These are phyloP conservation scores for Formicarius rufipectus DNA, from an alignment of 2,113 vertebrate species.

Conservation along the genomic window DNA sequence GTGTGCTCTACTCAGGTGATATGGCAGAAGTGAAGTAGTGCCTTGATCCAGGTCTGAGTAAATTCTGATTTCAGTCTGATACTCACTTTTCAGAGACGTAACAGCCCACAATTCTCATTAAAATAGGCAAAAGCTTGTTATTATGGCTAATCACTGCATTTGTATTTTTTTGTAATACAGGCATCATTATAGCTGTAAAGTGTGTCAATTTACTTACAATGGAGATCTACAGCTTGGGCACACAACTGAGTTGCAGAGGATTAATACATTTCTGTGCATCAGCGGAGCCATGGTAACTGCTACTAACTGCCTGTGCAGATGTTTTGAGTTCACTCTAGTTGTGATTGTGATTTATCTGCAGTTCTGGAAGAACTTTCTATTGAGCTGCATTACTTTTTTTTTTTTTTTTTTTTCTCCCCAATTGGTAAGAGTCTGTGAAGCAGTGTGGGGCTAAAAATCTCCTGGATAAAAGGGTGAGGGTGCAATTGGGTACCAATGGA, in stretches of 20 bases:
- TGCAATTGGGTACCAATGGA: background rate
- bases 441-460: background rate
- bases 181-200: conserved; percentile 2
- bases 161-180: conserved; percentile 1
- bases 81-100: background rate
- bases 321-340: background rate
- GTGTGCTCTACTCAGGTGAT: background rate
- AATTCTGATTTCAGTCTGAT: background rate
- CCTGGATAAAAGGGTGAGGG: rapidly evolving
- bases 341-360: background rate
- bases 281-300: background rate
- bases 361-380: background rate
- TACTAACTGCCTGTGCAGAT: background rate
- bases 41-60: background rate
- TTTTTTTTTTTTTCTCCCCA: background rate
- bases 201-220: conserved; percentile 21
- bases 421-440: background rate
- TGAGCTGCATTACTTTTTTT: background rate
- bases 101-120: background rate
- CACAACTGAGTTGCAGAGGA: background rate
- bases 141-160: background rate
- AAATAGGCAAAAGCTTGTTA: background rate
- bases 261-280: background rate
- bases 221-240: background rate
- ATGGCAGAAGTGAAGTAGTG: background rate